phyloP scores from a whole-genome alignment of 2,797 vertebrate species.

The Scyliorhinus canicula region DNA sequence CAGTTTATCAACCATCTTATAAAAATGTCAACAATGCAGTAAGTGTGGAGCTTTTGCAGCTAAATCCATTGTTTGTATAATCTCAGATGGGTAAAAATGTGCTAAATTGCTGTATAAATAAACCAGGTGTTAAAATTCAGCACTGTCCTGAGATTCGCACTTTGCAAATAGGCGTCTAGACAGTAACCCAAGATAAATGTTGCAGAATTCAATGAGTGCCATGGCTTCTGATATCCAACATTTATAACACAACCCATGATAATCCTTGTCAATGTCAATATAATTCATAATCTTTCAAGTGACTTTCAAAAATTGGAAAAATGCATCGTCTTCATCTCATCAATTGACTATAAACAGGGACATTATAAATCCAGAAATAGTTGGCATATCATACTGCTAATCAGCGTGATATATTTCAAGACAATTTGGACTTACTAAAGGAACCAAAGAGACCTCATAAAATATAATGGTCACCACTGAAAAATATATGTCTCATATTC shows the following conservation, averaged over 20 bases:
- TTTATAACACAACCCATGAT: neutral
- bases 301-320: slow-evolving; percentile 21
- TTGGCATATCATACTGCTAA: neutral
- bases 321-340: neutral
- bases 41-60: neutral
- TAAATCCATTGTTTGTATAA: neutral
- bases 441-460: no score
- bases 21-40: neutral
- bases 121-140: neutral
- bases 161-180: neutral
- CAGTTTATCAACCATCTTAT: neutral
- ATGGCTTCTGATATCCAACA: neutral
- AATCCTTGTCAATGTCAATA: neutral
- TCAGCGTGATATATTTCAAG: slow-evolving; percentile 24
- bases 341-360: neutral
- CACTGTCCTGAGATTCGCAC: neutral
- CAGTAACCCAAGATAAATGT: neutral
- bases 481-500: slow-evolving; percentile 17
- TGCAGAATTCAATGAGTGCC: neutral
- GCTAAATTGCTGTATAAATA: neutral
- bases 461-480: no score
- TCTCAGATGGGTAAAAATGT: neutral
- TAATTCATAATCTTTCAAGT: neutral
- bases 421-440: neutral
- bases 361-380: neutral